Evolutionary conservation across 2,113 vertebrate genomes (phyloP), one percentile per base, ranked within the genome.

Genomic region (Anoura caudifer): DNA sequence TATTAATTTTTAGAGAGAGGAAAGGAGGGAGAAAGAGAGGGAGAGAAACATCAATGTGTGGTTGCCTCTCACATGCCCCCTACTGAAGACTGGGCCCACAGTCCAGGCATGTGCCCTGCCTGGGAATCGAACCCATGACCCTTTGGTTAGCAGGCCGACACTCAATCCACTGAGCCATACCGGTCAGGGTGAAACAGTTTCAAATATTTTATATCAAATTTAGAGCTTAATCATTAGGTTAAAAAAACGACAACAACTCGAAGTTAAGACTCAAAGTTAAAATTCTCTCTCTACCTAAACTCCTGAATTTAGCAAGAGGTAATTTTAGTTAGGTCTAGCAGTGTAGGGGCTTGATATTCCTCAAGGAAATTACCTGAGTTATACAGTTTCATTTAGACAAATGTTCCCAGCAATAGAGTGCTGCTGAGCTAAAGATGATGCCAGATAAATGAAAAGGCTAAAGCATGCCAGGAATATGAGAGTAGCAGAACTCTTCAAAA

Each of bases 401-500:
- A 52, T 47, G 31, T 7, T 45, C 17, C 10, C 4, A 92, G 38
- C 11, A 22, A 28, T 52, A 65, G 17, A 82, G 33, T 28, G 5
- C 28, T 88, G 92, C 82, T 75, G 76, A 79, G 36, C 81, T 83
- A 22, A 95, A 33, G 75, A 54, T 94, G 43, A 89, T 76, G 15
- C 63, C 38, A 87, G 26, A 36, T 43, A 67, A 72, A 73, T 7
- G 0, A 4, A 95, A 96, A 87, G 59, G 45, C 36, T 63, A 50
- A 73, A 43, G 24, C n/a, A 45, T 43, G 28, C 31, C 16, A 88
- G 22, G 36, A 85, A 26, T 65, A 69, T 92, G 88, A 61, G 28
- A 75, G n/a, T 59, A 54, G 73, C 87, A 88, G 36, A 92, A 92
- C 87, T 95, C 61, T 91, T 94, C 56, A 75, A 43, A 92, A 93